These are phyloP conservation scores for Rotaria macrura DNA, from an alignment of 2,888 invertebrate species.

Conservation along the genomic window DNA sequence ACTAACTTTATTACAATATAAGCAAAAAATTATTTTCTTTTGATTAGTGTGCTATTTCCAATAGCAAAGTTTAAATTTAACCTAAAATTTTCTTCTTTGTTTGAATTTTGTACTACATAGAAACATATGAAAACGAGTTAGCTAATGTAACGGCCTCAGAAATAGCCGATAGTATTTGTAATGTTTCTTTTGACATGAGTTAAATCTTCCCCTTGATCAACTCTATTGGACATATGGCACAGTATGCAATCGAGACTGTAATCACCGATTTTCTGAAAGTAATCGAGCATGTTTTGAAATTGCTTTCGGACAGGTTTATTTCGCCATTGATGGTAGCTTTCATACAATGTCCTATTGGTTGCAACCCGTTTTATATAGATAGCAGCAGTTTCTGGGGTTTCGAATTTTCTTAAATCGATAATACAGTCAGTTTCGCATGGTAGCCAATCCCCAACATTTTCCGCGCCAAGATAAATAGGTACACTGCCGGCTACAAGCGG, in stretches of 20 bases:
- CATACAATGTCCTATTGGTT: not conserved
- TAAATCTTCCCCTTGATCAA: not conserved
- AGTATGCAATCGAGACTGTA: not conserved
- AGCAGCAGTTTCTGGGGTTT: not conserved
- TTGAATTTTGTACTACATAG: too few relatives aligned
- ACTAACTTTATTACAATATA: too few relatives aligned
- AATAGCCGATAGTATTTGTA: not conserved
- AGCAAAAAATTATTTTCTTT: too few relatives aligned
- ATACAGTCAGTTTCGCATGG: not conserved
- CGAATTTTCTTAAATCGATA: not conserved
- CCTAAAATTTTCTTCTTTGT: too few relatives aligned
- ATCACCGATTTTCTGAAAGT: not conserved
- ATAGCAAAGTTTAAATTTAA: too few relatives aligned
- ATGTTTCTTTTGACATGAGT: not conserved
- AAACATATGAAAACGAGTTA: too few relatives aligned
- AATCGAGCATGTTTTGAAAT: not conserved
- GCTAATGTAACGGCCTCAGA: not conserved
- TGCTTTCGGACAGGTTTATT: not conserved
- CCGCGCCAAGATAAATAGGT: not conserved
- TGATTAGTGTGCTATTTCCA: too few relatives aligned
- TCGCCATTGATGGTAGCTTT: conserved; percentile 14
- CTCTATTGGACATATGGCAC: not conserved
- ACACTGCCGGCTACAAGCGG: not conserved
- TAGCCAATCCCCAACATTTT: not conserved
- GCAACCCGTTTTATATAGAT: not conserved